Evolutionary conservation across 2,888 invertebrate genomes (phyloP).

Genomic region (Morinoia aosen): DNA sequence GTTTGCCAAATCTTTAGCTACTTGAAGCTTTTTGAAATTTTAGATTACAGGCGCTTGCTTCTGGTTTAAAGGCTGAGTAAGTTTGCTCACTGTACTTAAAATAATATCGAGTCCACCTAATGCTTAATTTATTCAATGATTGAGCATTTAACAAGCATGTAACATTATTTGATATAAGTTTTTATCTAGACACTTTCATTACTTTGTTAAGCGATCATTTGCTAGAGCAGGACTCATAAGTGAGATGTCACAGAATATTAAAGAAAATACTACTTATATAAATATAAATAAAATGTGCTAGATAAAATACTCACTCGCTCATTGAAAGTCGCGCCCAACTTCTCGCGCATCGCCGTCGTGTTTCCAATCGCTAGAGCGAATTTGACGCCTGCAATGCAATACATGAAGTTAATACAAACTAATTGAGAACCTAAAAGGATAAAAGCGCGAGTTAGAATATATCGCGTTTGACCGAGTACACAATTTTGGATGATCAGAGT

Average conservation of each 20-base stretch:
- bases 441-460: neutral
- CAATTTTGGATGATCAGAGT: neutral
- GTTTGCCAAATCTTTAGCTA: no score
- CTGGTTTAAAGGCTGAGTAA: no score
- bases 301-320: slow-evolving; percentile 43
- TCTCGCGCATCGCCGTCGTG: slow-evolving; percentile 36
- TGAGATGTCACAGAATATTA: neutral
- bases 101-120: no score
- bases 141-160: no score
- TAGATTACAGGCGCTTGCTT: no score
- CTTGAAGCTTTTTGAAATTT: no score
- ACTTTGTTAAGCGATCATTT: neutral
- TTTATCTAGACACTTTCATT: neutral
- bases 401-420: neutral
- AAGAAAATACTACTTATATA: no score
- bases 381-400: slow-evolving; percentile 52
- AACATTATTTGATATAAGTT: neutral
- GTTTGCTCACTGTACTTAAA: no score
- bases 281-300: neutral
- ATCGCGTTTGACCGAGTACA: neutral
- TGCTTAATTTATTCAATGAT: no score
- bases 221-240: neutral
- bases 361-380: slow-evolving; percentile 55
- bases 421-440: neutral
- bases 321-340: slow-evolving; percentile 50